Conservation (phyloP, 2,888 invertebrate genomes). For the Ischnus inquisitorius region DNA sequence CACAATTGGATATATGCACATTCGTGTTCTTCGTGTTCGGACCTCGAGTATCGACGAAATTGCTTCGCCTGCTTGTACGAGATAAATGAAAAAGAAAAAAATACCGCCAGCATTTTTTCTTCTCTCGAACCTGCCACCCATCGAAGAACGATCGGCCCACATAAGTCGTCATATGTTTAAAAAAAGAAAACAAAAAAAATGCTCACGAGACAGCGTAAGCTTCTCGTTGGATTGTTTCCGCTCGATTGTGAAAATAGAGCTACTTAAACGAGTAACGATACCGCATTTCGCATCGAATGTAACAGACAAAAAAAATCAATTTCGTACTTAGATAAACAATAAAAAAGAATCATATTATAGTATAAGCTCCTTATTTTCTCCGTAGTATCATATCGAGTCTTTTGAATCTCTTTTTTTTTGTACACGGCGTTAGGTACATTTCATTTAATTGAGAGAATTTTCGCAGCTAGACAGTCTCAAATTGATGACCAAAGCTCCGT, state of each 20-base stretch:
- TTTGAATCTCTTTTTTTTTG: conserved; percentile 78
- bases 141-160: conserved; percentile 67
- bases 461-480: conserved; percentile 45
- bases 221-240: conserved; percentile 38
- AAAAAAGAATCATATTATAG: conserved; percentile 58
- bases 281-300: conserved; percentile 56
- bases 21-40: conserved; percentile 60
- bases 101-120: conserved; percentile 39
- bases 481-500: conserved; percentile 37
- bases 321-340: conserved; percentile 55
- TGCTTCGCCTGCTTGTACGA: conserved; percentile 25
- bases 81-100: conserved; percentile 44
- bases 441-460: conserved; percentile 62
- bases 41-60: conserved; percentile 45
- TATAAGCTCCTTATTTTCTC: conserved; percentile 77
- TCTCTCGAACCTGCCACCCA: conserved; percentile 29
- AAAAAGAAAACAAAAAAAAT: conserved; percentile 33
- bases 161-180: conserved; percentile 61
- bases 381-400: conserved; percentile 78
- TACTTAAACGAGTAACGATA: conserved; percentile 62
- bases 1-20: conserved; percentile 67
- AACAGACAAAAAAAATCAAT: conserved; percentile 61
- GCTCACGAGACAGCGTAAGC: conserved; percentile 34
- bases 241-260: conserved; percentile 36
- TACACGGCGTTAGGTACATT: conserved; percentile 78